A percentile compares a stretch with the other conserved stretches of the same genome.
Conservation (phyloP, 2,113 vertebrate species). For the Brachyhypopomus gauderio region DNA sequence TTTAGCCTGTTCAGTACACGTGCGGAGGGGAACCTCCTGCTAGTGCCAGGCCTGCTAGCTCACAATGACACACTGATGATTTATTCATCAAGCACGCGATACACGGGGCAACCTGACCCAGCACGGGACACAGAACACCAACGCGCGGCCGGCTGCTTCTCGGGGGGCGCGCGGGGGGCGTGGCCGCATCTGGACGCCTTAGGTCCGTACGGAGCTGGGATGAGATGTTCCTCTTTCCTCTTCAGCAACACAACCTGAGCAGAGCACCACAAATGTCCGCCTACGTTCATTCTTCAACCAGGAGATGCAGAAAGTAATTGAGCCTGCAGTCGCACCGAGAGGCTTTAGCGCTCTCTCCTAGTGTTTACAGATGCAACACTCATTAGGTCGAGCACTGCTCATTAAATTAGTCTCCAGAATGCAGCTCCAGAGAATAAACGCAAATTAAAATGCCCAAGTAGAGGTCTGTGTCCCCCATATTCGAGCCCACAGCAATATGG, state of each 20-base stretch:
- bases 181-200: not conserved
- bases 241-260: not conserved
- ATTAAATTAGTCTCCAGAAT: not conserved
- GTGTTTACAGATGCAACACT: not conserved
- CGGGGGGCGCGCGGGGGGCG: not conserved
- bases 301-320: not conserved
- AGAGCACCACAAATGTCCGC: not conserved
- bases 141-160: conserved; percentile 17
- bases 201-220: not conserved
- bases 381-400: not conserved
- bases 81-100: conserved; percentile 53
- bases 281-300: not conserved
- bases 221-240: not conserved
- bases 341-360: not conserved
- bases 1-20: not conserved
- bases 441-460: conserved; percentile 7
- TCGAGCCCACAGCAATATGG: conserved; percentile 13
- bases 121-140: conserved; percentile 38
- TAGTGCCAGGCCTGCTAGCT: not conserved
- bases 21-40: not conserved
- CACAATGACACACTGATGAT: conserved; percentile 57
- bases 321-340: no score
- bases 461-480: not conserved
- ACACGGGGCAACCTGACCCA: conserved; percentile 47
- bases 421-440: not conserved